Percentiles rank a stretch among this genome's conserved stretches.
Conservation (phyloP, 2,797 vertebrate genomes). For the Scarus forsteni region DNA sequence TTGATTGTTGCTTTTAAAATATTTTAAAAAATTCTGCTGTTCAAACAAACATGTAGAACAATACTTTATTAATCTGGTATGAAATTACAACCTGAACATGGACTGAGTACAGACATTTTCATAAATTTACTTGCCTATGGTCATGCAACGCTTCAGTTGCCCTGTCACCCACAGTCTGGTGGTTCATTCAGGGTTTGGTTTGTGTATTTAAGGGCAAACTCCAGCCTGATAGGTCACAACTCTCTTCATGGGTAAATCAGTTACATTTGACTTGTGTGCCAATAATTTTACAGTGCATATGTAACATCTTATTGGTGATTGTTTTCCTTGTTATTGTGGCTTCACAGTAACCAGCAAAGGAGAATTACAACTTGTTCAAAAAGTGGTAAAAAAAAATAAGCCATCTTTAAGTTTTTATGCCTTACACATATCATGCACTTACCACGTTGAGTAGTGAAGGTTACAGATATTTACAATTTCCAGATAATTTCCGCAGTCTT, state of each 20-base stretch:
- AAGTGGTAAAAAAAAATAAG: too few relatives aligned
- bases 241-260: constrained; percentile 36
- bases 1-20: too few relatives aligned
- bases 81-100: background rate
- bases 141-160: background rate
- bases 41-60: background rate
- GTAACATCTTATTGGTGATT: too few relatives aligned
- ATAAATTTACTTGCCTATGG: constrained; percentile 29
- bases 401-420: too few relatives aligned
- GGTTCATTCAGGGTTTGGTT: background rate
- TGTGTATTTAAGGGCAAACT: constrained; percentile 49
- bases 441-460: too few relatives aligned
- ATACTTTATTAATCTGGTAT: background rate
- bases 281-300: too few relatives aligned
- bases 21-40: background rate
- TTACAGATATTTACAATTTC: too few relatives aligned
- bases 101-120: background rate
- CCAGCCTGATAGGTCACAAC: constrained; percentile 11
- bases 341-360: too few relatives aligned
- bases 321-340: background rate
- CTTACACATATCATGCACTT: too few relatives aligned
- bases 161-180: background rate
- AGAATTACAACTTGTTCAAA: too few relatives aligned
- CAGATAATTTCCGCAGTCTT: too few relatives aligned
- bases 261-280: constrained; percentile 20